Base-by-base conservation (phyloP, 2,888 invertebrate genomes). In the Hermaeophaga mercurialis region DNA sequence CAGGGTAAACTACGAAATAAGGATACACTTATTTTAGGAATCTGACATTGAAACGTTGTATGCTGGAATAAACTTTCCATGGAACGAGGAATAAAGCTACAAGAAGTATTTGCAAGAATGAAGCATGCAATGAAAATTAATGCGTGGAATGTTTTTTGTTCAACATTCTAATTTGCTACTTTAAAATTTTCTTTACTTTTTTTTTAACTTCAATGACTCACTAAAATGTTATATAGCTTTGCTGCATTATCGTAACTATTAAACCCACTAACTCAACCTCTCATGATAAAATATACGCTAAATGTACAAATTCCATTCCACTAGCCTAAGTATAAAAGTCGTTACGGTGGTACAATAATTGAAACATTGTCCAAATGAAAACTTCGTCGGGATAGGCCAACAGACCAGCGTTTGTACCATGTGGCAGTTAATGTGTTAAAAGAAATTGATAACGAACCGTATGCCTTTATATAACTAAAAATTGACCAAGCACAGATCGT, bases 311-410 rank as follows among this genome's bases (percentile, higher is more conserved):
- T 22, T 22, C 22, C 22, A 22, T 5, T 22, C 6, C 22, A 5
- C 22, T 22, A 22, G 22, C 22, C 22, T 22, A 22, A 22, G 6
- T 6, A 6, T 22, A 22, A 22, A 22, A 6, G 6, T 22, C 22
- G 3, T 3, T 22, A 6, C 6, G 6, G 22, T 5, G 22, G 6
- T 22, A 22, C 22, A 22, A 22, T 45, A 66, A 58, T 67, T 69
- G 69, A 68, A 67, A 67, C 63, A 66, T 61, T 61, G 58, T 60
- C 56, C 54, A 22, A 22, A 22, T 22, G 3, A 6, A 22, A 22
- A 22, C 4, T 22, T 22, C 6, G 28, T 28, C n/a, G 28, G 28
- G 28, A 9, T 28, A 28, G 8, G n/a, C n/a, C n/a, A n/a, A n/a
- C n/a, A 9, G 5, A 28, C 28, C 28, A 28, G 28, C 28, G 28